Percentiles rank a stretch among this genome's conserved stretches.
Evolutionary conservation across 2,888 invertebrate species (phyloP).

Genomic region (Sepioteuthis lessoniana): DNA sequence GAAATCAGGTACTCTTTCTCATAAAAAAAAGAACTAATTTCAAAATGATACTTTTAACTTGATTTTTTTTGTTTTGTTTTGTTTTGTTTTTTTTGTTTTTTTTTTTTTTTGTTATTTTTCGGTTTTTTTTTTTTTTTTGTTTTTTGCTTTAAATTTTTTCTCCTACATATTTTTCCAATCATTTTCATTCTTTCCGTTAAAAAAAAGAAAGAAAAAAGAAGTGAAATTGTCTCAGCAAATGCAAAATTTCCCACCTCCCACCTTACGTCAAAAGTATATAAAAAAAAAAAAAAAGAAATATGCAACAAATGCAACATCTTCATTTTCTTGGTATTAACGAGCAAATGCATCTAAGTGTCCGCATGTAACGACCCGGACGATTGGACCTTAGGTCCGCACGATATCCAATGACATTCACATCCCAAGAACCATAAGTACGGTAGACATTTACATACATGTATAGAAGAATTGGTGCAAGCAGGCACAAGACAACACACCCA

Average conservation of each 20-base stretch:
- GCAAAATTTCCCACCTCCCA: background rate
- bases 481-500: conserved; percentile 48
- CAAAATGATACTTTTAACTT: background rate
- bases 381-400: conserved; percentile 40
- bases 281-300: conserved; percentile 38
- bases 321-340: conserved; percentile 35
- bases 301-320: conserved; percentile 46
- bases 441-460: conserved; percentile 47
- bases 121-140: too few species aligned
- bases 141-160: background rate
- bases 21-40: background rate
- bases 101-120: too few species aligned
- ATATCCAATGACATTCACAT: conserved; percentile 48
- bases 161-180: background rate
- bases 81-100: background rate
- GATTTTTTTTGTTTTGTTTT: too few species aligned
- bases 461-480: conserved; percentile 47
- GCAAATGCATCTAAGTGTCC: conserved; percentile 48
- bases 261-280: conserved; percentile 39
- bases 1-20: background rate
- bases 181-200: conserved; percentile 25
- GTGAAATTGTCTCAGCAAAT: conserved; percentile 46
- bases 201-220: background rate
- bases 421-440: conserved; percentile 42
- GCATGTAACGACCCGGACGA: conserved; percentile 44